Percentiles rank a stretch among this genome's conserved stretches.
phyloP scores from a whole-genome alignment of 2,113 vertebrate genomes.

The Gulo gulo region DNA sequence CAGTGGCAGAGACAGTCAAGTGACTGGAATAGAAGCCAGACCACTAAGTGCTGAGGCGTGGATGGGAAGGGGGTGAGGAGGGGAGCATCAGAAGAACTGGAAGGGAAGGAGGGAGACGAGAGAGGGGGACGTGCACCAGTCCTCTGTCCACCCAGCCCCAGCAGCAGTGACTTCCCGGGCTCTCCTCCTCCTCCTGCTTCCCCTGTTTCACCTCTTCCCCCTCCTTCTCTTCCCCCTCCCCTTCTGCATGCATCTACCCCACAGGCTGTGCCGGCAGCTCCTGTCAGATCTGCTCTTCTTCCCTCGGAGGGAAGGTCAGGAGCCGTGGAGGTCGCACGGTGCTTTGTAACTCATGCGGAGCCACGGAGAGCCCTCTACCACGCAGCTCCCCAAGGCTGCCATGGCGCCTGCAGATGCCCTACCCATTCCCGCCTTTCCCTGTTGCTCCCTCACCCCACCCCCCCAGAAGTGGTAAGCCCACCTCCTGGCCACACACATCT shows the following conservation, averaged over 20 bases:
- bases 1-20: neutral
- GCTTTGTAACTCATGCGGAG: neutral
- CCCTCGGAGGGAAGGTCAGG: neutral
- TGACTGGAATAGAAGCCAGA: neutral
- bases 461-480: neutral
- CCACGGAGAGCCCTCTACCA: neutral
- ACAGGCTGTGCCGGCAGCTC: neutral
- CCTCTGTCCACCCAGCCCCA: neutral
- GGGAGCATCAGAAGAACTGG: neutral
- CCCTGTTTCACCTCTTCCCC: too few species aligned
- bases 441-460: neutral
- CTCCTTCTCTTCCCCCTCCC: too few species aligned
- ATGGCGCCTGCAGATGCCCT: neutral
- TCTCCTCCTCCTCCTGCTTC: too few species aligned
- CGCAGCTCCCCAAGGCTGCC: neutral
- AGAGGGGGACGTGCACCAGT: neutral
- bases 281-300: neutral
- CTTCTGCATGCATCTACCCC: rapidly evolving
- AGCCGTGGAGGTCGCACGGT: neutral
- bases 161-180: neutral
- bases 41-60: neutral
- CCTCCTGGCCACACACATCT: neutral
- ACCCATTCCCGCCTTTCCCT: neutral
- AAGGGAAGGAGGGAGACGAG: neutral
- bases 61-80: neutral